A percentile compares a stretch with the other conserved stretches of the same genome.
Evolutionary conservation across 2,797 vertebrate species (phyloP).

Genomic region (Vireo griseus): DNA sequence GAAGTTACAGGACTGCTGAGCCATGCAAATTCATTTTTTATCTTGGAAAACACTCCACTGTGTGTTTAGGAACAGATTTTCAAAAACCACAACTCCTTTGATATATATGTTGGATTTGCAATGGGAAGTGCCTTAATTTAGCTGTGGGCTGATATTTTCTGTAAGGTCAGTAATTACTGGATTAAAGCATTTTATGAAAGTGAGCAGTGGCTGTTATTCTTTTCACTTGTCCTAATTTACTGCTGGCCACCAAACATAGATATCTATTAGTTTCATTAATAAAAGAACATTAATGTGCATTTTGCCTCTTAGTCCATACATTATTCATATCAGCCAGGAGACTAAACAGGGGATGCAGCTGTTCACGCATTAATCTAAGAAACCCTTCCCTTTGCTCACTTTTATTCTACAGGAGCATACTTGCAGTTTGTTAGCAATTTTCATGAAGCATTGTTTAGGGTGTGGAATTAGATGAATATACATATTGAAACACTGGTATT

Average conservation of each 20-base stretch:
- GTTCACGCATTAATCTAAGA: constrained; percentile 60
- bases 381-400: background rate
- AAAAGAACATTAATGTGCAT: constrained; percentile 70
- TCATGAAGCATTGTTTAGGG: background rate
- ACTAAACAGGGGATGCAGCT: constrained; percentile 55
- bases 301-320: constrained; percentile 68
- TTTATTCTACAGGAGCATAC: constrained; percentile 26
- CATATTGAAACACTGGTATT: background rate
- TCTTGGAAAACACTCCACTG: constrained; percentile 9
- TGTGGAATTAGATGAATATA: constrained; percentile 21
- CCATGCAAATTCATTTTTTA: background rate
- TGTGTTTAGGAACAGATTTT: background rate
- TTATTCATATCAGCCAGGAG: constrained; percentile 72
- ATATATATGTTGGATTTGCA: background rate
- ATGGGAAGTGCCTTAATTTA: constrained; percentile 38
- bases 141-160: constrained; percentile 23
- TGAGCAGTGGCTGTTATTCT: constrained; percentile 36
- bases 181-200: constrained; percentile 66
- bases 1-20: background rate
- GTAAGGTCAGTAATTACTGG: constrained; percentile 55
- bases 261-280: constrained; percentile 74
- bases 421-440: constrained; percentile 43
- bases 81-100: background rate
- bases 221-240: constrained; percentile 68
- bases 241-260: constrained; percentile 56